phyloP scores from a whole-genome alignment of 2,113 vertebrate species.

The Paratilapia polleni region DNA sequence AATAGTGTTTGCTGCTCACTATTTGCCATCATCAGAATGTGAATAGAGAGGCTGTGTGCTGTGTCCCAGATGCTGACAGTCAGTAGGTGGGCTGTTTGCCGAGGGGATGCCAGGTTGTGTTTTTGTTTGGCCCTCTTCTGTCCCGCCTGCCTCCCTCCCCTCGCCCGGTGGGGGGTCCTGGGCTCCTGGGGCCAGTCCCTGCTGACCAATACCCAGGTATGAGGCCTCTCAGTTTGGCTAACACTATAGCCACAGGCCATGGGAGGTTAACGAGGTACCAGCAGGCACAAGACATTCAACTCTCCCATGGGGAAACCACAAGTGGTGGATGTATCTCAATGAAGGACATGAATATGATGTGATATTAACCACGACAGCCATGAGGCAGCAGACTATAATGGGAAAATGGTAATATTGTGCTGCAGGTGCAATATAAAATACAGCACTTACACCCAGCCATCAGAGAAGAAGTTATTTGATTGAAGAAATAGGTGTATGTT shows the following conservation, averaged over 20 bases:
- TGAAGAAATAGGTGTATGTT: accelerated
- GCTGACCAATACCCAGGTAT: constrained; percentile 75
- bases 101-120: constrained; percentile 78
- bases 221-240: constrained; percentile 66
- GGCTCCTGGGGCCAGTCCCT: constrained; percentile 67
- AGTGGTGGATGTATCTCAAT: constrained; percentile 62
- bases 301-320: constrained; percentile 61
- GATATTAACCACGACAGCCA: neutral
- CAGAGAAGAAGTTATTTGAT: neutral
- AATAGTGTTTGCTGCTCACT: constrained; percentile 29
- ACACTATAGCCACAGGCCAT: constrained; percentile 60
- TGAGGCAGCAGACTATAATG: neutral
- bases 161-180: constrained; percentile 53
- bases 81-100: constrained; percentile 79
- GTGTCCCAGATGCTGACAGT: constrained; percentile 72
- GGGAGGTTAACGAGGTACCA: constrained; percentile 80
- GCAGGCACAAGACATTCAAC: constrained; percentile 72
- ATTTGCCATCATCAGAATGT: constrained; percentile 69
- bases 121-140: constrained; percentile 80
- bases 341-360: constrained; percentile 42
- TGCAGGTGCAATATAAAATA: neutral
- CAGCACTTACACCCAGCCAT: neutral
- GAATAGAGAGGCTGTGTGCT: constrained; percentile 66
- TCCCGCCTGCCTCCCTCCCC: constrained; percentile 72
- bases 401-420: neutral